A percentile compares a stretch with the other conserved stretches of the same genome.
phyloP scores from a whole-genome alignment of 2,113 vertebrate species.

The Glaucomys volans region DNA sequence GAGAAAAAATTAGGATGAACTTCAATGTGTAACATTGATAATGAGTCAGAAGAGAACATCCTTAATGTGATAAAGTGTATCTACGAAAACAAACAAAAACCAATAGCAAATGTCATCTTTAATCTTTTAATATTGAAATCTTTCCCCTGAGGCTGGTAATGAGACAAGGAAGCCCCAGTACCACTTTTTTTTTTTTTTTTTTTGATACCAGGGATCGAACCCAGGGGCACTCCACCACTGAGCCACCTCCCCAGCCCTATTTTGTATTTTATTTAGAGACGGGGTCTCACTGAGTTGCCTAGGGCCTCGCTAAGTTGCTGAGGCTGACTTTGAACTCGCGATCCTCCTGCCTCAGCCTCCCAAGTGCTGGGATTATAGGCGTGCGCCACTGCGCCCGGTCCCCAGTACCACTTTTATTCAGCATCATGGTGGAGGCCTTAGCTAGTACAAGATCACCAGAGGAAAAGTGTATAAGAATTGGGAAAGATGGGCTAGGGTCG shows the following conservation, averaged over 20 bases:
- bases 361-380: no score
- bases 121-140: not conserved
- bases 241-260: no score
- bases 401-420: not conserved
- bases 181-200: no score
- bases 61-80: not conserved
- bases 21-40: not conserved
- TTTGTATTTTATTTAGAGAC: no score
- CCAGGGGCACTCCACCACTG: no score
- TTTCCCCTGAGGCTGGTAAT: not conserved
- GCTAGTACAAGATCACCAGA: not conserved
- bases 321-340: no score
- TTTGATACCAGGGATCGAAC: no score
- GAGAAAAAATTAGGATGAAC: not conserved
- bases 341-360: no score
- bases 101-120: not conserved
- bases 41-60: not conserved
- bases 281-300: no score
- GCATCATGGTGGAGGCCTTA: not conserved
- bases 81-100: not conserved
- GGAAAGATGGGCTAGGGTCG: no score
- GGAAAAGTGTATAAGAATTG: not conserved
- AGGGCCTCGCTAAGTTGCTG: no score
- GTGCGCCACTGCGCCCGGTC: no score
- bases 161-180: not conserved